Evolutionary conservation across 2,113 vertebrate genomes (phyloP).

Genomic region (Labeo rohita): DNA sequence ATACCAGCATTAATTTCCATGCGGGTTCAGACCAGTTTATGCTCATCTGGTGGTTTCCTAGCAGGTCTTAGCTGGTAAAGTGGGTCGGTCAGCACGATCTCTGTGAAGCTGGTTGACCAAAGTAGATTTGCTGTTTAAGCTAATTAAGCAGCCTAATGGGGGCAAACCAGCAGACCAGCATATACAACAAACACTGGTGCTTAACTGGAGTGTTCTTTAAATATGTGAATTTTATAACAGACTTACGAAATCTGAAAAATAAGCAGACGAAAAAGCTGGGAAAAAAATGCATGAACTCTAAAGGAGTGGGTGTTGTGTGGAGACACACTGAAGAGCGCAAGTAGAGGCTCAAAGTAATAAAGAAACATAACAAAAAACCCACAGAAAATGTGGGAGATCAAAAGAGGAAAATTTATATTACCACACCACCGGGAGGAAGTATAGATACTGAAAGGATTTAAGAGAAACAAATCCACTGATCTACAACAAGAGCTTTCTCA

Average conservation of each 20-base stretch:
- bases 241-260: neutral
- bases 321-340: neutral
- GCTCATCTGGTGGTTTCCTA: neutral
- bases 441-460: neutral
- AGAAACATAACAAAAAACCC: neutral
- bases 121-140: slow-evolving; percentile 17
- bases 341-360: neutral
- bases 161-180: neutral
- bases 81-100: neutral
- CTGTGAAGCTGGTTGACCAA: neutral
- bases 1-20: neutral
- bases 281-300: neutral
- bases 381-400: neutral
- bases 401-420: neutral
- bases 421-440: neutral
- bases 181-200: neutral
- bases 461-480: neutral
- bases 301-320: neutral
- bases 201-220: neutral
- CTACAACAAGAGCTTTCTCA: neutral
- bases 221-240: neutral
- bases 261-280: neutral
- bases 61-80: neutral
- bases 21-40: neutral
- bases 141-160: neutral